Percentiles rank a stretch among this genome's conserved stretches.
Evolutionary conservation across 2,113 vertebrate genomes (phyloP).

Genomic region (Heteronetta atricapilla): DNA sequence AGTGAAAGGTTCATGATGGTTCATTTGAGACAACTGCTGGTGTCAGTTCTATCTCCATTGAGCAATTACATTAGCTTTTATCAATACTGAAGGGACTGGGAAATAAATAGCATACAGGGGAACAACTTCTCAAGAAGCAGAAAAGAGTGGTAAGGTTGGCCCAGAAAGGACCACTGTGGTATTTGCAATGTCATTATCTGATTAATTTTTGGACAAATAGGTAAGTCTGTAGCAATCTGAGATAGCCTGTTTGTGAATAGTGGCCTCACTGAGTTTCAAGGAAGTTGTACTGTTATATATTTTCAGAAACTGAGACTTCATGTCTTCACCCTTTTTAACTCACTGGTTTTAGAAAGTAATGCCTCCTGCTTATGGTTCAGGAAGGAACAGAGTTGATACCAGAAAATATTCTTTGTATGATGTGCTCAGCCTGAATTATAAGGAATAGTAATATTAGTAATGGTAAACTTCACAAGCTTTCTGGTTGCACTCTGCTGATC

Average conservation of each 20-base stretch:
- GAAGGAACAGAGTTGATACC: not conserved
- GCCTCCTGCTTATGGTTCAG: not conserved
- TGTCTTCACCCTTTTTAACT: not conserved
- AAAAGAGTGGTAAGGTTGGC: not conserved
- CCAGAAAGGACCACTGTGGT: not conserved
- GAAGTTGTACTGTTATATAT: not conserved
- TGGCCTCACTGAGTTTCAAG: not conserved
- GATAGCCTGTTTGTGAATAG: not conserved
- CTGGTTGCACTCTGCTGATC: not conserved
- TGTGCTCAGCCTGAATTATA: not conserved
- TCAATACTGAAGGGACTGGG: not conserved
- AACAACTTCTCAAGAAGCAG: not conserved
- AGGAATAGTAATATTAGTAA: not conserved
- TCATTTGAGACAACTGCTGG: not conserved
- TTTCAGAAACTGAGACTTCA: not conserved
- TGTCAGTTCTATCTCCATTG: not conserved
- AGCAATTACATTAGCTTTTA: not conserved
- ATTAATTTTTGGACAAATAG: not conserved
- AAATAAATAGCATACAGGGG: not conserved
- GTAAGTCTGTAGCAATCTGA: not conserved
- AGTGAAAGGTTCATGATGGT: not conserved
- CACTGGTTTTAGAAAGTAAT: not conserved
- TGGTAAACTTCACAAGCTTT: not conserved
- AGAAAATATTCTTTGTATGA: not conserved
- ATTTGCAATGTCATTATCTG: not conserved